Conservation (phyloP, 2,113 vertebrate species). For the Labeo catla region DNA sequence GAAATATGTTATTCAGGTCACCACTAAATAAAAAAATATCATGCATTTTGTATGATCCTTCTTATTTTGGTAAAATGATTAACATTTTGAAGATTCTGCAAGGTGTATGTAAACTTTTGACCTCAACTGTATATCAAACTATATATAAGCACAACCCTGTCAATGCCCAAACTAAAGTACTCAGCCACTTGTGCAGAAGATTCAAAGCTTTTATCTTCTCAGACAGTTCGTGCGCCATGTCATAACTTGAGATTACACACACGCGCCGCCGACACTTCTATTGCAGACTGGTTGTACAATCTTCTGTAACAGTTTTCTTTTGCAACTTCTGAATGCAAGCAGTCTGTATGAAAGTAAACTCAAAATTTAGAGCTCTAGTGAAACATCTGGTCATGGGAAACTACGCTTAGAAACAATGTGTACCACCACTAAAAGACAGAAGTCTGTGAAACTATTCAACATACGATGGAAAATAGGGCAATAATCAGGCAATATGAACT, state of each 20-base stretch:
- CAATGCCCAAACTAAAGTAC: neutral
- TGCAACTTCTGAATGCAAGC: neutral
- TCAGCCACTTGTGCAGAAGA: neutral
- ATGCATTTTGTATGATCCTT: no score
- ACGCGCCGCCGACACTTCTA: neutral
- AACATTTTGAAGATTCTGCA: no score
- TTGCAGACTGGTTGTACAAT: conserved; percentile 17
- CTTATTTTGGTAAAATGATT: no score
- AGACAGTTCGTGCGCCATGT: neutral
- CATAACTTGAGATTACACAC: neutral
- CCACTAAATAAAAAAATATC: no score
- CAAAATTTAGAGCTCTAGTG: neutral
- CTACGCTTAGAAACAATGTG: neutral
- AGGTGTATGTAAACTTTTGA: no score
- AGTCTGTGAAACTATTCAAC: neutral
- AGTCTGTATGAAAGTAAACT: conserved; percentile 14
- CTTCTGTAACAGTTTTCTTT: neutral
- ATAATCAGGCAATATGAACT: neutral
- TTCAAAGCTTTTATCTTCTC: neutral
- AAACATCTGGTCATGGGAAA: conserved; percentile 5
- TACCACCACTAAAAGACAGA: conserved; percentile 6
- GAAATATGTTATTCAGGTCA: no score
- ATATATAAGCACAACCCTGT: neutral
- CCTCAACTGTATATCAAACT: neutral
- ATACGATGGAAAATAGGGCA: neutral